Conservation (phyloP, 2,797 vertebrate genomes). For the Odontamblyopus rebecca region DNA sequence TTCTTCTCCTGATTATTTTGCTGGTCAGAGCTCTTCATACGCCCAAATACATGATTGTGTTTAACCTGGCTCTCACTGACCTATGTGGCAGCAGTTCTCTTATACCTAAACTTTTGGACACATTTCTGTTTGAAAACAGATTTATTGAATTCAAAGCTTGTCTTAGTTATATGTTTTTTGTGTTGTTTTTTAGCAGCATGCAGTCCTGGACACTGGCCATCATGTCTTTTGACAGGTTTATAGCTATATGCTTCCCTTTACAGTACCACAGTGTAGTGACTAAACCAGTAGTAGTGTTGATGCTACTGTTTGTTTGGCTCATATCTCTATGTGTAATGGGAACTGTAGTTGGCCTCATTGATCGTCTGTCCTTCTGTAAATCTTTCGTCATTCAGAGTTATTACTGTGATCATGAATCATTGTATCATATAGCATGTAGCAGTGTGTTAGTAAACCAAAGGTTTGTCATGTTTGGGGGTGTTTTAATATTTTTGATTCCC, state of each 20-base stretch:
- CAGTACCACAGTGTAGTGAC: conserved; percentile 49
- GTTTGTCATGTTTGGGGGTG: neutral
- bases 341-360: conserved; percentile 20
- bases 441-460: conserved; percentile 22
- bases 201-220: conserved; percentile 58
- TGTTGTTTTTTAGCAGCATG: conserved; percentile 15
- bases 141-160: conserved; percentile 50
- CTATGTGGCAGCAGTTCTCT: conserved; percentile 63
- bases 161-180: conserved; percentile 58
- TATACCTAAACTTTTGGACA: conserved; percentile 54
- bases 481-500: conserved; percentile 21
- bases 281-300: neutral
- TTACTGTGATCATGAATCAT: conserved; percentile 62
- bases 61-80: conserved; percentile 59
- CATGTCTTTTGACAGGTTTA: conserved; percentile 56
- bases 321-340: fast-evolving
- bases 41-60: conserved; percentile 61
- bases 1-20: conserved; percentile 61
- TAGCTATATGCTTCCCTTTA: conserved; percentile 61
- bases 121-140: conserved; percentile 44
- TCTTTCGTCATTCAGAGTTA: conserved; percentile 54
- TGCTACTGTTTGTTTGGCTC: conserved; percentile 35
- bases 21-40: conserved; percentile 53
- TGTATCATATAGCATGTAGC: conserved; percentile 56
- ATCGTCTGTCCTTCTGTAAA: conserved; percentile 62